phyloP scores from a whole-genome alignment of 35 echinoderm and acorn worm genomes.

The Apostichopus californicus region DNA sequence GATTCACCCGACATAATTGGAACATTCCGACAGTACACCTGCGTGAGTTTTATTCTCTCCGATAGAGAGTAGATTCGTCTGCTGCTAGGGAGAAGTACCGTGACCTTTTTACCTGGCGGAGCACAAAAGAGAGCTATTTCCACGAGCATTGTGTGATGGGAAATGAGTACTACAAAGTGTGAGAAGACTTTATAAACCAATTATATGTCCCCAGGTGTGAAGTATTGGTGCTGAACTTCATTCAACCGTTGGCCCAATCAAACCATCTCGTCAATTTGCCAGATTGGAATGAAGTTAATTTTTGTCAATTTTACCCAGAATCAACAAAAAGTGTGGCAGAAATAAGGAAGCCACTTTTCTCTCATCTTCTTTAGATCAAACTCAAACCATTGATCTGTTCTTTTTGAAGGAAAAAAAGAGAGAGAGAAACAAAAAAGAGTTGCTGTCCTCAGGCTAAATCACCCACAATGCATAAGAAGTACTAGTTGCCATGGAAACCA shows the following conservation, averaged over 20 bases:
- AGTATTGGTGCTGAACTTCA: background rate
- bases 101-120: background rate
- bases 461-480: background rate
- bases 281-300: conserved; percentile 20
- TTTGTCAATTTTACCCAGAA: conserved; percentile 7
- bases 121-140: background rate
- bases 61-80: too few relatives aligned
- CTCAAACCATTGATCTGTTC: too few relatives aligned
- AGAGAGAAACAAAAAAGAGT: background rate
- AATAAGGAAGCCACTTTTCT: background rate
- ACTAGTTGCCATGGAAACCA: background rate
- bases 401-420: too few relatives aligned
- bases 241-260: background rate
- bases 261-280: conserved; percentile 6
- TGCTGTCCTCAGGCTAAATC: background rate
- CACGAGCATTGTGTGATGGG: background rate
- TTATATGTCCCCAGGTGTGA: background rate
- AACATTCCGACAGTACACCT: too few relatives aligned
- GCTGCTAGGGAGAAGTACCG: background rate
- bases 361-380: background rate
- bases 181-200: background rate
- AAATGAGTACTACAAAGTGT: background rate
- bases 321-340: background rate
- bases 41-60: too few relatives aligned
- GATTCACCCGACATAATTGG: too few relatives aligned